Evolutionary conservation across 2,113 vertebrate species (phyloP).

Genomic region (Lathamus discolor): DNA sequence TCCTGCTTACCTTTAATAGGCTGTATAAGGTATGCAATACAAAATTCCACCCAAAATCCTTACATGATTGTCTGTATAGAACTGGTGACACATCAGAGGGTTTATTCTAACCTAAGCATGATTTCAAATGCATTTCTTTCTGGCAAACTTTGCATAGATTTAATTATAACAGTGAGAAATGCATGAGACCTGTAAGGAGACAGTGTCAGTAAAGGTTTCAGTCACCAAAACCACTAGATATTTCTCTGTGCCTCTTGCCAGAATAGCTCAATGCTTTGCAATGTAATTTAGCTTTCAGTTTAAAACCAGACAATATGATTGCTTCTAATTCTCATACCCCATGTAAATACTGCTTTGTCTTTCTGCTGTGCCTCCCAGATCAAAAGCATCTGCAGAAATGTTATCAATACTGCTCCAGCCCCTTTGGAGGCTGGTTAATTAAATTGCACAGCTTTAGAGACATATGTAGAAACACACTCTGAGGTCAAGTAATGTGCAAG

Average conservation of each 20-base stretch:
- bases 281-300: neutral
- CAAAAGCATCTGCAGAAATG: constrained; percentile 30
- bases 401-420: neutral
- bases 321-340: neutral
- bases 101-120: neutral
- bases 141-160: neutral
- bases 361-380: neutral
- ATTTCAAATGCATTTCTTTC: neutral
- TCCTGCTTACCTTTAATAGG: neutral
- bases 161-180: neutral
- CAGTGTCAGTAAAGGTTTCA: neutral
- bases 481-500: neutral
- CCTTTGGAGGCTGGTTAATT: constrained; percentile 10
- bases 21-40: neutral
- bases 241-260: neutral
- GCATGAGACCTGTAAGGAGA: neutral
- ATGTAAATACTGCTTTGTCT: neutral
- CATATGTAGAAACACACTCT: neutral
- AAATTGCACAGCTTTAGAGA: neutral
- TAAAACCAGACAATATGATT: neutral
- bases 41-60: neutral
- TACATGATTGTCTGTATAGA: neutral
- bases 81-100: neutral
- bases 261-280: neutral
- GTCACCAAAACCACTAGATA: neutral